Conservation (phyloP, 2,888 invertebrate genomes). For the Panopea generosa region DNA sequence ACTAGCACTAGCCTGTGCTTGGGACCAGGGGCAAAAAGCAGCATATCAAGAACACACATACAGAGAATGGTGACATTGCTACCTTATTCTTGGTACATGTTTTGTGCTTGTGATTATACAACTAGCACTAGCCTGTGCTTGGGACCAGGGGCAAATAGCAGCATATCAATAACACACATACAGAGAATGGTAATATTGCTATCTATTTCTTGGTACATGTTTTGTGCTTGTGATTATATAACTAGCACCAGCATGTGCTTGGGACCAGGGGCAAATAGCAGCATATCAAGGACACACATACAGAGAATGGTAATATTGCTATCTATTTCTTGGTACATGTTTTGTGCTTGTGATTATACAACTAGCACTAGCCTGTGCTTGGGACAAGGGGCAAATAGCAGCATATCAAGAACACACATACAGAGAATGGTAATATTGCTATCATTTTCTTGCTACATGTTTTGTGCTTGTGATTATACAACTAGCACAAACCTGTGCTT, state of each 20-base stretch:
- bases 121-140: no score
- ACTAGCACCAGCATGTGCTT: constrained; percentile 20
- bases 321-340: constrained; percentile 19
- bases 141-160: no score
- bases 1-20: constrained; percentile 29
- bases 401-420: neutral
- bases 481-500: constrained; percentile 18
- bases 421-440: neutral
- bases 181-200: neutral
- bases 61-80: no score
- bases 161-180: no score
- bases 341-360: constrained; percentile 6
- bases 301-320: neutral
- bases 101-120: no score
- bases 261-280: neutral
- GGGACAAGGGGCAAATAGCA: constrained; percentile 1
- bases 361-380: constrained; percentile 37
- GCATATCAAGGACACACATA: no score
- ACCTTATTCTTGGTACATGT: no score
- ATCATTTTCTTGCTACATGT: constrained; percentile 19
- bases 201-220: constrained; percentile 6
- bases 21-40: no score
- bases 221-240: neutral
- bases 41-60: no score
- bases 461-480: constrained; percentile 7